Evolutionary conservation across 2,888 invertebrate species (phyloP).

Genomic region (Leucania comma): DNA sequence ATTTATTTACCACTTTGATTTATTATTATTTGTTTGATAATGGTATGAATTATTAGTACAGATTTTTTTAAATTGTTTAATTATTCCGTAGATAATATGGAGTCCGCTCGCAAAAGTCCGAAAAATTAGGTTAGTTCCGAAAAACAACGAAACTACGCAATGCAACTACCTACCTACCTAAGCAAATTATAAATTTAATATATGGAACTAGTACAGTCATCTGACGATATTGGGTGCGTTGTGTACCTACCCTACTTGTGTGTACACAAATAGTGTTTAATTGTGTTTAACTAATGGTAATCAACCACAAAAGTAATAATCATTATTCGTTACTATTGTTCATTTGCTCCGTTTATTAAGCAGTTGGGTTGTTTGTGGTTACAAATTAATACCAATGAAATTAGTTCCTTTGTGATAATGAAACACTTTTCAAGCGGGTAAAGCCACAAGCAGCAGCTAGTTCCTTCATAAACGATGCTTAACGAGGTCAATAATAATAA

Average conservation of each 20-base stretch:
- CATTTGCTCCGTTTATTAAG: constrained; percentile 4
- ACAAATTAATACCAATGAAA: background rate
- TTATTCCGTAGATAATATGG: background rate
- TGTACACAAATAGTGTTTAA: constrained; percentile 4
- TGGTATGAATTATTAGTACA: too few relatives aligned
- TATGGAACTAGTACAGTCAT: too few relatives aligned
- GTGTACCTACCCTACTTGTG: background rate
- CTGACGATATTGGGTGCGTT: too few relatives aligned
- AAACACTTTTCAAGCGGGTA: background rate
- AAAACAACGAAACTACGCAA: background rate
- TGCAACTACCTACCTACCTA: background rate
- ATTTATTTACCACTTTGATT: too few relatives aligned
- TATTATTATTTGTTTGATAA: too few relatives aligned
- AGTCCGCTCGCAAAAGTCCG: background rate
- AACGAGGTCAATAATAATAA: constrained; percentile 6
- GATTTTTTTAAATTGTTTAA: constrained; percentile 21
- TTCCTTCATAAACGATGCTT: background rate
- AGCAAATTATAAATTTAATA: constrained; percentile 14
- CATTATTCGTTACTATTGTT: constrained; percentile 13
- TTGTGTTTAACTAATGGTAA: constrained; percentile 10
- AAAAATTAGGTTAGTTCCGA: constrained; percentile 5
- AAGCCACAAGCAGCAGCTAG: background rate
- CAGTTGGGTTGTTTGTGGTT: background rate
- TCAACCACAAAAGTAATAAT: constrained; percentile 7
- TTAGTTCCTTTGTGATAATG: background rate